Conservation (phyloP, 2,113 vertebrate genomes). For the Hippocampus comes region DNA sequence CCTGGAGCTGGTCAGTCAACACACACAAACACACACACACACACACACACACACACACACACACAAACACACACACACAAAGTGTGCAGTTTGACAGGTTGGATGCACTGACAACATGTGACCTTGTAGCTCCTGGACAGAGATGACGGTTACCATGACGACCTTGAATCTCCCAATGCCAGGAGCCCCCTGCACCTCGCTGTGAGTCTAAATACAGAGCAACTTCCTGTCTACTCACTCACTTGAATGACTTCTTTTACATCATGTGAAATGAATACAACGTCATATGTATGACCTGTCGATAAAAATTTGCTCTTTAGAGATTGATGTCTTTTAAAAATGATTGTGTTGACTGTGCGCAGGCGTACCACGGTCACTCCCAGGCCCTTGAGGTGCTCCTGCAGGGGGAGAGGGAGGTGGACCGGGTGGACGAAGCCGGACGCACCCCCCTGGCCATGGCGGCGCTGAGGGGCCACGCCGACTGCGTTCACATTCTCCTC, state of each 20-base stretch:
- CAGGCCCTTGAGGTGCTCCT: conserved; percentile 91
- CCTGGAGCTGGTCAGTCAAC: conserved; percentile 82
- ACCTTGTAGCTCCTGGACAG: conserved; percentile 84
- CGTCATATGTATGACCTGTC: background rate
- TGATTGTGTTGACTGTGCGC: conserved; percentile 2
- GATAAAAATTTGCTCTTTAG: background rate
- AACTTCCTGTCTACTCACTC: background rate
- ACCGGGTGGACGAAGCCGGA: conserved; percentile 86
- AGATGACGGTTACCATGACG: conserved; percentile 77
- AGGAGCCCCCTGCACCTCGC: conserved; percentile 93
- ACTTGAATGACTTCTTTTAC: background rate
- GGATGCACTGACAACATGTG: background rate
- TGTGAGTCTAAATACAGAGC: conserved; percentile 70
- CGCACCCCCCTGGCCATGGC: conserved; percentile 88
- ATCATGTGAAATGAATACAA: background rate
- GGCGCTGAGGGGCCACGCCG: conserved; percentile 83
- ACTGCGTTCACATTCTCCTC: conserved; percentile 89
- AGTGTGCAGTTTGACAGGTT: background rate
- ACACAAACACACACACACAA: background rate
- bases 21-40: conserved; percentile 7
- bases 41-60: background rate
- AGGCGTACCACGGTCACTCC: conserved; percentile 95
- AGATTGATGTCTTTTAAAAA: background rate
- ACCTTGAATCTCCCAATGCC: conserved; percentile 73
- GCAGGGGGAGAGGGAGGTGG: conserved; percentile 83